Evolutionary conservation across 1,140 invertebrate species (phyloP).

Genomic region (Sitobion miscanthi): DNA sequence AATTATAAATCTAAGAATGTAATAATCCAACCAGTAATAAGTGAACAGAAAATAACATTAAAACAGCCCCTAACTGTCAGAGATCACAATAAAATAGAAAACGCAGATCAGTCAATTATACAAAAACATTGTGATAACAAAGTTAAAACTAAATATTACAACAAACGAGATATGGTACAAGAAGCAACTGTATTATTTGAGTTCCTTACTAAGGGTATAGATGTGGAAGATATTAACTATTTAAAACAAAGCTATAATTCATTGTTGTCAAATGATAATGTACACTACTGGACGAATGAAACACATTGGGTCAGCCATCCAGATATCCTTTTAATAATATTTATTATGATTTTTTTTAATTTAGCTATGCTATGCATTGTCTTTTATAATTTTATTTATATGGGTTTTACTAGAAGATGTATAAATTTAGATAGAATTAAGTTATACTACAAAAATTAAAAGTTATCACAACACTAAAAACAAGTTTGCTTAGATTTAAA

Average conservation of each 20-base stretch:
- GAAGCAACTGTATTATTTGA: conserved; percentile 85
- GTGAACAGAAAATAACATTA: conserved; percentile 3
- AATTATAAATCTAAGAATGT: neutral
- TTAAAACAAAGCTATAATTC: conserved; percentile 85
- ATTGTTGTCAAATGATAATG: conserved; percentile 77
- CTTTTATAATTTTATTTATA: conserved; percentile 20
- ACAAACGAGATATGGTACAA: conserved; percentile 71
- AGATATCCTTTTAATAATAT: conserved; percentile 63
- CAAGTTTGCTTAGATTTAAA: too few species aligned
- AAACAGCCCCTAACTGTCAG: conserved; percentile 24
- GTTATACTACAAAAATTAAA: too few species aligned
- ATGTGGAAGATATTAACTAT: conserved; percentile 88
- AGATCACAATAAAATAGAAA: conserved; percentile 33
- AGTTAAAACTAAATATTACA: conserved; percentile 52
- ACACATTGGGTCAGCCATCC: conserved; percentile 98
- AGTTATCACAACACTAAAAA: too few species aligned
- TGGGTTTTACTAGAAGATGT: neutral
- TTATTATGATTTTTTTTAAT: neutral
- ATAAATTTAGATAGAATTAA: too few species aligned
- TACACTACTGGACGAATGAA: conserved; percentile 90
- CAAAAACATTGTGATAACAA: conserved; percentile 26
- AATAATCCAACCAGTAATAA: neutral
- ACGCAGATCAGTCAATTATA: neutral
- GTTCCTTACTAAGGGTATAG: conserved; percentile 87
- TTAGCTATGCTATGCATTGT: neutral